Evolutionary conservation across 2,888 invertebrate species (phyloP).

Genomic region (Cantharis flavilabris): DNA sequence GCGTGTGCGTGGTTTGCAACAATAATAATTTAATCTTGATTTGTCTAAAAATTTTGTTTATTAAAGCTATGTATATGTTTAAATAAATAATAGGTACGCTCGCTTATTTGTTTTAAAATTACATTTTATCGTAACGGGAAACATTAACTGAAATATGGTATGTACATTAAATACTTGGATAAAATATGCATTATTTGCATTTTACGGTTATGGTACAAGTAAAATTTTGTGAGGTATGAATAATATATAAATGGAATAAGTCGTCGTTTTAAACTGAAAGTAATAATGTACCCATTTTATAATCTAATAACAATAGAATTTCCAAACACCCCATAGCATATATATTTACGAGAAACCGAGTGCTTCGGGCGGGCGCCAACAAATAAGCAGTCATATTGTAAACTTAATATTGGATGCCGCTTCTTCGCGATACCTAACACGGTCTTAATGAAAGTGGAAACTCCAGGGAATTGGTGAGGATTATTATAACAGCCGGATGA

Average conservation of each 20-base stretch:
- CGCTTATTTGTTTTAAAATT: background rate
- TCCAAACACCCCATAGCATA: constrained; percentile 28
- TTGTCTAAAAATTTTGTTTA: background rate
- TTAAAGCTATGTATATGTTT: background rate
- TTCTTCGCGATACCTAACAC: constrained; percentile 39
- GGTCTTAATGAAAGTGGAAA: constrained; percentile 39
- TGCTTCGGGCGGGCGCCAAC: constrained; percentile 34
- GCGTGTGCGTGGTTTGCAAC: background rate
- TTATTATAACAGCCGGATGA: constrained; percentile 34
- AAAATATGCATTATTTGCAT: constrained; percentile 21
- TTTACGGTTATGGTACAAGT: constrained; percentile 17
- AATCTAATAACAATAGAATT: constrained; percentile 33
- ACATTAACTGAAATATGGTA: background rate
- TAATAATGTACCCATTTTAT: constrained; percentile 29
- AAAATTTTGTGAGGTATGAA: constrained; percentile 21
- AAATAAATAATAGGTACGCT: background rate
- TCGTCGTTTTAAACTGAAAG: constrained; percentile 15
- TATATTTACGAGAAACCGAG: constrained; percentile 34
- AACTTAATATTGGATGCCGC: constrained; percentile 41
- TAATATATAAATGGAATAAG: constrained; percentile 15
- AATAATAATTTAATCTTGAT: background rate
- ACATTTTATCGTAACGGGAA: background rate
- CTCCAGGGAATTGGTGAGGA: constrained; percentile 34
- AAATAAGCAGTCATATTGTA: constrained; percentile 39
- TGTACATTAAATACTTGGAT: background rate